A percentile compares a stretch with the other conserved stretches of the same genome.
phyloP scores from a whole-genome alignment of 2,888 invertebrate genomes.

The Pristionchus japonicus region DNA sequence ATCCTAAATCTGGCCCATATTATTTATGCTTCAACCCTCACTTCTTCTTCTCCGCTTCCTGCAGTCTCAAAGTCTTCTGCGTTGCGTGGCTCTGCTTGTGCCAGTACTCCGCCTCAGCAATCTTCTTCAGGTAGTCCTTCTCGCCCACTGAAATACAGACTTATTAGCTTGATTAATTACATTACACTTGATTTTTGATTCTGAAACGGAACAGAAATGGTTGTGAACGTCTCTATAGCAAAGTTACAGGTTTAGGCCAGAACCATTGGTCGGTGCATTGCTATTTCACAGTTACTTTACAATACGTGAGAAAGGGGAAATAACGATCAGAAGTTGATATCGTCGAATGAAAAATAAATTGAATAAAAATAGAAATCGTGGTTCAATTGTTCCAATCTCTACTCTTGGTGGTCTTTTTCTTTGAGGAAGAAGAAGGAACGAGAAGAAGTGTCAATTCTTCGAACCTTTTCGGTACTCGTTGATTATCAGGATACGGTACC shows the following conservation, averaged over 20 bases:
- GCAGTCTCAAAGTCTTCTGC: not conserved
- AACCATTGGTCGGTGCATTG: no score
- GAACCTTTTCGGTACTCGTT: constrained; percentile 55
- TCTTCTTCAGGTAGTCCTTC: constrained; percentile 56
- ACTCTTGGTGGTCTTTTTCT: no score
- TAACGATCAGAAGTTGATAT: no score
- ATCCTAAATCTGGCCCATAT: no score
- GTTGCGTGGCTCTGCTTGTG: not conserved
- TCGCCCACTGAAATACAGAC: constrained; percentile 42
- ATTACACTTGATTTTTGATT: not conserved
- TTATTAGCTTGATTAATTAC: not conserved
- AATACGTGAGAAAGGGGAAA: no score
- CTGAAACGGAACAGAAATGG: no score
- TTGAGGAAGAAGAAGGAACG: not conserved
- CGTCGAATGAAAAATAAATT: no score
- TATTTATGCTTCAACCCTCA: not conserved
- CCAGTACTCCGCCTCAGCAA: constrained; percentile 69
- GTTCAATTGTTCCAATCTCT: no score
- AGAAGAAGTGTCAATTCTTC: not conserved
- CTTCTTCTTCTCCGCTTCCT: constrained; percentile 44
- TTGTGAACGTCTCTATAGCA: no score
- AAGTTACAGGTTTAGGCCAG: no score
- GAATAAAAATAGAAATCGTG: no score
- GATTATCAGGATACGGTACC: constrained; percentile 66
- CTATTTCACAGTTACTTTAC: no score